phyloP scores from a whole-genome alignment of 2,888 invertebrate genomes.

The Watsonalla binaria region DNA sequence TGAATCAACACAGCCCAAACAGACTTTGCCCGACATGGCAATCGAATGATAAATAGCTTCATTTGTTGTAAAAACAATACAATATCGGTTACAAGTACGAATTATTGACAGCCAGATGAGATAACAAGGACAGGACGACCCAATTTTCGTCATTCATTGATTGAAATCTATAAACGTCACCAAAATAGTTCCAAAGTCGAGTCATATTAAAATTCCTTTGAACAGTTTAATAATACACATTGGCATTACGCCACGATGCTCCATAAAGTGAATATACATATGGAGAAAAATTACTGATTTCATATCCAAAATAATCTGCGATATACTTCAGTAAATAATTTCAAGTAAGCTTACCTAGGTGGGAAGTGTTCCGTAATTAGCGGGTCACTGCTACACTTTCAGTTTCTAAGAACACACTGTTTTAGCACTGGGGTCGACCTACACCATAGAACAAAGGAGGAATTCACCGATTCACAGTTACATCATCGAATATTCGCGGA shows the following conservation, averaged over 20 bases:
- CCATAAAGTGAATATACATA: slow-evolving; percentile 23
- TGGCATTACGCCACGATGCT: slow-evolving; percentile 60
- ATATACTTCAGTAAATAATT: no score
- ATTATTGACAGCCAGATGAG: background rate
- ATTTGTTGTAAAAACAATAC: background rate
- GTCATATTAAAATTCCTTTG: slow-evolving; percentile 58
- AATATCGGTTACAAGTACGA: background rate
- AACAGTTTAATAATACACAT: slow-evolving; percentile 59
- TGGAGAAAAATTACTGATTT: slow-evolving; percentile 19
- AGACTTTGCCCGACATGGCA: background rate
- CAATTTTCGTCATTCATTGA: slow-evolving; percentile 11
- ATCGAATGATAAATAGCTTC: background rate
- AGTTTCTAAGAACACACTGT: slow-evolving; percentile 55
- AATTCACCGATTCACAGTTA: slow-evolving; percentile 52
- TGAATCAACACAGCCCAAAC: background rate
- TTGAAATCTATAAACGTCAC: slow-evolving; percentile 14
- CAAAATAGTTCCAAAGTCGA: slow-evolving; percentile 47
- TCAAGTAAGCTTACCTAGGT: slow-evolving; percentile 34
- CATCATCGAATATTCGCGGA: slow-evolving; percentile 60
- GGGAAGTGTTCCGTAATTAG: slow-evolving; percentile 39
- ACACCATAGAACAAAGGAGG: slow-evolving; percentile 47
- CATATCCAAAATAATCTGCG: background rate
- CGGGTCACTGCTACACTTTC: slow-evolving; percentile 56
- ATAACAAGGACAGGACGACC: slow-evolving; percentile 7
- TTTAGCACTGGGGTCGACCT: slow-evolving; percentile 34